Percentiles rank a stretch among this genome's conserved stretches.
These are phyloP conservation scores for Percopsis transmontana DNA, from an alignment of 2,113 vertebrate species.

Conservation along the genomic window DNA sequence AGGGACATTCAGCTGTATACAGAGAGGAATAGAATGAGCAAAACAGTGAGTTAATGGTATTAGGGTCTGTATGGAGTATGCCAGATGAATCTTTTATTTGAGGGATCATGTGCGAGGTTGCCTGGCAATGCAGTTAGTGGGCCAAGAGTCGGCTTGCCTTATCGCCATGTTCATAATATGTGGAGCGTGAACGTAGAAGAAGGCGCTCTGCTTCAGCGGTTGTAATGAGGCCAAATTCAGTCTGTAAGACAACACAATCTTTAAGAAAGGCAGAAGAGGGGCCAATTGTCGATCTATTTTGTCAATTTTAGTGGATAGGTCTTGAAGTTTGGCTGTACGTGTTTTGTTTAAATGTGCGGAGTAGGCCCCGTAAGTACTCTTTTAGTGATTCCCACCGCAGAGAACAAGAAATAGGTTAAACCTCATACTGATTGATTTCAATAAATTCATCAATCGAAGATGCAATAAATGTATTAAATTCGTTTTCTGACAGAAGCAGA, in stretches of 20 bases:
- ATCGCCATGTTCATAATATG: slow-evolving; percentile 7
- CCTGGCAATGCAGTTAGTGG: background rate
- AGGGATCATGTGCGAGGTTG: background rate
- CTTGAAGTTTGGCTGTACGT: background rate
- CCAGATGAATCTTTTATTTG: background rate
- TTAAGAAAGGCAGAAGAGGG: background rate
- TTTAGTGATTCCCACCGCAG: slow-evolving; percentile 6
- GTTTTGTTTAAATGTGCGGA: slow-evolving; percentile 1
- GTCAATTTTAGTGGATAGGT: background rate
- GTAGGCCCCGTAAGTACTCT: background rate
- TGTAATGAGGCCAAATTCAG: slow-evolving; percentile 14
- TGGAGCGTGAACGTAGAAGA: slow-evolving; percentile 1
- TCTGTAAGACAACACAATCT: background rate
- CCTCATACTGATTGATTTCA: background rate
- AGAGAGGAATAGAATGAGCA: slow-evolving; percentile 5
- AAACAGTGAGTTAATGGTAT: background rate
- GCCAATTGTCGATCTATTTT: background rate
- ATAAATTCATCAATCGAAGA: slow-evolving; percentile 3
- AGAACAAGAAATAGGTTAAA: background rate
- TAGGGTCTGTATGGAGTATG: background rate
- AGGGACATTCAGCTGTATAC: background rate
- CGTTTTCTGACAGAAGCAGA: background rate
- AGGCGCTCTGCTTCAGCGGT: slow-evolving; percentile 4
- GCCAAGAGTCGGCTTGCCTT: slow-evolving; percentile 7
- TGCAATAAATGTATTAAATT: background rate